Evolutionary conservation across 2,888 invertebrate genomes (phyloP).

Genomic region (Drosophila bunnanda): DNA sequence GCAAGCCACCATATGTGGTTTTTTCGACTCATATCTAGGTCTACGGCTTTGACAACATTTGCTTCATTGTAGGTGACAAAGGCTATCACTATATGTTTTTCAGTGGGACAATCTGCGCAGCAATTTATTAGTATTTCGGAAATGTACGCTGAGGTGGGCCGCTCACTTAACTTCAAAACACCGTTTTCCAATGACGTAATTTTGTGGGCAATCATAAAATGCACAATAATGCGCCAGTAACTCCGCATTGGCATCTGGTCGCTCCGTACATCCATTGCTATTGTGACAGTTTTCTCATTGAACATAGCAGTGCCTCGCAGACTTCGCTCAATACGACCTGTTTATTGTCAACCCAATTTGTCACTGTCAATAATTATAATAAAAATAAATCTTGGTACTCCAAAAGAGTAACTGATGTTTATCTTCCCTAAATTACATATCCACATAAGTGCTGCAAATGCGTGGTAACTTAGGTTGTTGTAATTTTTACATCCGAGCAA

Average conservation of each 20-base stretch:
- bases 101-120: constrained; percentile 10
- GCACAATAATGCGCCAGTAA: neutral
- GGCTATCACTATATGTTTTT: constrained; percentile 6
- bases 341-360: too few species aligned
- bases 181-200: neutral
- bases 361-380: too few species aligned
- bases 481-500: too few species aligned
- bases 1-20: constrained; percentile 24
- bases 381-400: too few species aligned
- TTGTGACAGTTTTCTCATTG: neutral
- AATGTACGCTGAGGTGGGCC: constrained; percentile 8
- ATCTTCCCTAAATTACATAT: too few species aligned
- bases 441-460: too few species aligned
- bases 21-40: constrained; percentile 3
- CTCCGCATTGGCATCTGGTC: neutral
- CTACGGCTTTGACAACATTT: constrained; percentile 12
- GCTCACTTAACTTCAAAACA: neutral
- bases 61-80: constrained; percentile 15
- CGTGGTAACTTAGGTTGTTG: too few species aligned
- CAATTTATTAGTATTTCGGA: constrained; percentile 2
- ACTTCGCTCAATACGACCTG: too few species aligned
- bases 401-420: too few species aligned
- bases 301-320: too few species aligned
- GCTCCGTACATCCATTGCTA: neutral
- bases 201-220: neutral